These are phyloP conservation scores for Andinoacara biseriatus DNA, from an alignment of 2,113 vertebrate species.

Conservation along the genomic window DNA sequence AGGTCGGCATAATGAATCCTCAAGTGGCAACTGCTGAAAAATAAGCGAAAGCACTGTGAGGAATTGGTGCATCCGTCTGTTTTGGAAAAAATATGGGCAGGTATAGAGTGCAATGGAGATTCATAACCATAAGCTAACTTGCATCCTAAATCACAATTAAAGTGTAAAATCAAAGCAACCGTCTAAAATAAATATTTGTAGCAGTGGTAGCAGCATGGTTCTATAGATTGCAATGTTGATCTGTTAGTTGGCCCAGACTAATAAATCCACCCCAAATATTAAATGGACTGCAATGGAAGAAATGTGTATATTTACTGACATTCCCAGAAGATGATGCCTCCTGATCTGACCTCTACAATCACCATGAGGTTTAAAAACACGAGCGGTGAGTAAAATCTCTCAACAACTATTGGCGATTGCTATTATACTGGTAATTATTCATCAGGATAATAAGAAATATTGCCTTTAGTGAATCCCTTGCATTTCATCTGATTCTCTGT, in stretches of 20 bases:
- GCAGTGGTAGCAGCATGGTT: not conserved
- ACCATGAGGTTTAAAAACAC: not conserved
- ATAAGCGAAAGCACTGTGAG: slow-evolving; percentile 28
- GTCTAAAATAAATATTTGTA: not conserved
- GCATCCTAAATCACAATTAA: not conserved
- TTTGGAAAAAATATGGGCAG: slow-evolving; percentile 13
- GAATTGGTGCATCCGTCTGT: not conserved
- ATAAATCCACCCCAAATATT: not conserved
- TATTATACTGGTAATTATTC: not conserved
- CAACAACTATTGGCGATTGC: not conserved
- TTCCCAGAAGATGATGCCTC: not conserved
- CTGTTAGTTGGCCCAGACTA: not conserved
- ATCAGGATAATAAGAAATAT: not conserved
- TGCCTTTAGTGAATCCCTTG: not conserved
- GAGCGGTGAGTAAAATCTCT: not conserved
- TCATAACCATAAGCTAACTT: not conserved
- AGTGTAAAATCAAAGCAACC: not conserved
- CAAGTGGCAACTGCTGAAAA: slow-evolving; percentile 45
- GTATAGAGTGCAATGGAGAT: not conserved
- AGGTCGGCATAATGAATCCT: slow-evolving; percentile 49
- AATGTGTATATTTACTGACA: not conserved
- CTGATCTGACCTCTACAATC: not conserved
- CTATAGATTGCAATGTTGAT: not conserved
- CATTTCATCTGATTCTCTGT: not conserved
- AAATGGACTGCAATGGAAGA: not conserved